phyloP scores from a whole-genome alignment of 2,113 vertebrate species.

The Lycocorax pyrrhopterus region DNA sequence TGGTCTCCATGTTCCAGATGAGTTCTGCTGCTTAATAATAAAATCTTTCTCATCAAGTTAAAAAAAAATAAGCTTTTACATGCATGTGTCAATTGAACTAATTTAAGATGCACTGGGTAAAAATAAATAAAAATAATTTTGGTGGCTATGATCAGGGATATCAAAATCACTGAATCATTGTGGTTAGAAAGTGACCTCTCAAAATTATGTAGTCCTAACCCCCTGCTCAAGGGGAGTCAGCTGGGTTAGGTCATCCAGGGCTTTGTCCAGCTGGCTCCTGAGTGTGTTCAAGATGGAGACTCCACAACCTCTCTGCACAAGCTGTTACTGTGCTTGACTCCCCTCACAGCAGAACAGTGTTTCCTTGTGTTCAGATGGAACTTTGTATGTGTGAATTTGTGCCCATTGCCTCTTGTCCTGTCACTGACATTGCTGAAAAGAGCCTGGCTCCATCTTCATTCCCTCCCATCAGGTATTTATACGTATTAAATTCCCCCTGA shows the following conservation, averaged over 20 bases:
- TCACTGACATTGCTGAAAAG: background rate
- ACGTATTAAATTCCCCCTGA: background rate
- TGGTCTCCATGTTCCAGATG: background rate
- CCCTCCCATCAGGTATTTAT: background rate
- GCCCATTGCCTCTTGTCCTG: background rate
- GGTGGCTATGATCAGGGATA: background rate
- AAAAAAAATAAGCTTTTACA: background rate
- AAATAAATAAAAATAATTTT: background rate
- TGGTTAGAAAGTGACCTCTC: background rate
- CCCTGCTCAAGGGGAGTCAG: background rate
- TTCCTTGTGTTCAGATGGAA: background rate
- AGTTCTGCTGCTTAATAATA: background rate
- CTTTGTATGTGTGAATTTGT: fast-evolving
- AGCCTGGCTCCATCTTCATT: background rate
- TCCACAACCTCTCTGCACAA: background rate
- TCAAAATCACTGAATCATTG: background rate
- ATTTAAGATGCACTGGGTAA: background rate
- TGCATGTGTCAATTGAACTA: background rate
- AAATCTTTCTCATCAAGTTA: background rate
- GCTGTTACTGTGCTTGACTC: background rate
- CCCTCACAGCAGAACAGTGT: background rate
- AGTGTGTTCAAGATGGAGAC: background rate
- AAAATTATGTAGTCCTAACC: background rate
- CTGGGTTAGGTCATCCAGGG: too few species aligned
- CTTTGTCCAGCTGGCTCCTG: background rate